Percentiles rank a stretch among this genome's conserved stretches.
phyloP scores from a whole-genome alignment of 2,113 vertebrate genomes.

The Hyperoodon ampullatus region DNA sequence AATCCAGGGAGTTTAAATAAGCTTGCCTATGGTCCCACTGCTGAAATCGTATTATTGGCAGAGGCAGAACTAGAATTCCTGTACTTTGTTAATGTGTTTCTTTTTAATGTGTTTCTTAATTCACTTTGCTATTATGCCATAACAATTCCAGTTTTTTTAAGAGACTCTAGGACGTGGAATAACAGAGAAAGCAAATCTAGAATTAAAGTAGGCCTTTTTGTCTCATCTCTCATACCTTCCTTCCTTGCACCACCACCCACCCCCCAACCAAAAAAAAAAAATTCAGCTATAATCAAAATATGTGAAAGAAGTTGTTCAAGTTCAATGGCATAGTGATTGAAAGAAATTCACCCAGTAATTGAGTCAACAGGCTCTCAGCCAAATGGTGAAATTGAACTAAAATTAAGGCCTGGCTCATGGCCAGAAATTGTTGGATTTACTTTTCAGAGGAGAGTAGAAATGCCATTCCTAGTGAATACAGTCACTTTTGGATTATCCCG shows the following conservation, averaged over 20 bases:
- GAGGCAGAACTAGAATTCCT: constrained; percentile 33
- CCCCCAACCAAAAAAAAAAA: background rate
- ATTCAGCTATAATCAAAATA: constrained; percentile 22
- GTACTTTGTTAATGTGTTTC: background rate
- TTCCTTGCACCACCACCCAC: too few species aligned
- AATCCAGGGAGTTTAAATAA: constrained; percentile 35
- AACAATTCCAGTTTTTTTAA: background rate
- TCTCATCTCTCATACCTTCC: background rate
- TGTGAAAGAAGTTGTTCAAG: constrained; percentile 44
- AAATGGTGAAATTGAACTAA: constrained; percentile 60
- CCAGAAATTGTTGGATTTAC: constrained; percentile 52
- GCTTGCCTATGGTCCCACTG: background rate
- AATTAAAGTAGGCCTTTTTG: constrained; percentile 40
- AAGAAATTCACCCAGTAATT: constrained; percentile 38
- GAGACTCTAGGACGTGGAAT: background rate
- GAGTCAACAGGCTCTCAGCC: background rate
- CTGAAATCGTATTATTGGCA: constrained; percentile 25
- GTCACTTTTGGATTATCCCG: constrained; percentile 9
- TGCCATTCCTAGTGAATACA: constrained; percentile 68
- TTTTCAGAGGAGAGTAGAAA: constrained; percentile 76
- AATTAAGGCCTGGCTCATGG: constrained; percentile 20
- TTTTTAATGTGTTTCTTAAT: constrained; percentile 27
- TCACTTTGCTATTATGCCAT: constrained; percentile 45
- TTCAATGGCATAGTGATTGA: constrained; percentile 38
- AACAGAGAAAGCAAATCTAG: constrained; percentile 38